These are phyloP conservation scores for Uropsilus gracilis DNA, from an alignment of 2,113 vertebrate genomes.

Conservation along the genomic window DNA sequence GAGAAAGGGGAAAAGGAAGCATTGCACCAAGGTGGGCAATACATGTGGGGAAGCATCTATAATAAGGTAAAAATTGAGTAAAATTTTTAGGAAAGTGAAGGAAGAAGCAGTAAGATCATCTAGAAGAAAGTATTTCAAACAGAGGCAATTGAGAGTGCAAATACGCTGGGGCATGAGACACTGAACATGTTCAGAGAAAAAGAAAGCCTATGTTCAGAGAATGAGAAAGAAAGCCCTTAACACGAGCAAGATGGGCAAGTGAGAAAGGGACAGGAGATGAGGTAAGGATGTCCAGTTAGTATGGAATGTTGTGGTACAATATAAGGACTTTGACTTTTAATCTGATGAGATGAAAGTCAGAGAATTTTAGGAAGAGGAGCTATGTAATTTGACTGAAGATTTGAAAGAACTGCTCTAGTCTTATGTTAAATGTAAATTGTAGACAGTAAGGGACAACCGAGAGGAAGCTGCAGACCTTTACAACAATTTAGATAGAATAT, in stretches of 20 bases:
- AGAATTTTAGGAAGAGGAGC: neutral
- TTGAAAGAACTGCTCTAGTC: neutral
- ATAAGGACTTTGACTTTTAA: neutral
- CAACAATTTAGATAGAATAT: neutral
- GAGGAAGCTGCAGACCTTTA: neutral
- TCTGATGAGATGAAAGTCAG: neutral
- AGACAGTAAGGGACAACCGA: neutral
- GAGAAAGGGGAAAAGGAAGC: neutral
- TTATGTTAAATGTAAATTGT: neutral
- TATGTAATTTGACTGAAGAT: neutral
- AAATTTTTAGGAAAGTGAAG: neutral
- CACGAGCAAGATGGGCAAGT: neutral
- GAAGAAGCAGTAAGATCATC: neutral
- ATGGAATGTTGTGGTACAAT: neutral
- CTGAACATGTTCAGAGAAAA: neutral
- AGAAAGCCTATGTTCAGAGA: too few species aligned
- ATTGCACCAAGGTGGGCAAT: neutral
- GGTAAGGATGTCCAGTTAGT: neutral
- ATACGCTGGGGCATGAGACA: neutral
- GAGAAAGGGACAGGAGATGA: neutral
- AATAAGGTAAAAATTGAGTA: neutral
- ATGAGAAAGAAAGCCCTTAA: neutral
- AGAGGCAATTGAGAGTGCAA: neutral
- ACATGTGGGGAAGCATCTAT: neutral
- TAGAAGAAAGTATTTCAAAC: neutral